Conservation (phyloP, 2,113 vertebrate genomes). For the Ptilonorhynchus violaceus region DNA sequence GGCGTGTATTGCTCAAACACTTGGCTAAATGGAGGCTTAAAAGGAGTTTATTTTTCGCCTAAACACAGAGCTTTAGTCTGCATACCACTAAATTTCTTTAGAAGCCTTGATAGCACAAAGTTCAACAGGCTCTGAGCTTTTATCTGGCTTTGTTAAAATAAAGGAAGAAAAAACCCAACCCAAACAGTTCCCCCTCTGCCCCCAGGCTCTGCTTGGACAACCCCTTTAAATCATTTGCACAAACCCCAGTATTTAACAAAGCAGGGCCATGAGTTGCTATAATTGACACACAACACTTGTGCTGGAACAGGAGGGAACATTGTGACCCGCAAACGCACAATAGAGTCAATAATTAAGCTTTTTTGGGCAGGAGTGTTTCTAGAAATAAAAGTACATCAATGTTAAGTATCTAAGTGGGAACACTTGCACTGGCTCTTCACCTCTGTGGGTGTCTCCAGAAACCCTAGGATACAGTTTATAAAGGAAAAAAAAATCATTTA, state of each 20-base stretch:
- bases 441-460: background rate
- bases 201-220: background rate
- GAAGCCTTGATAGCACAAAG: background rate
- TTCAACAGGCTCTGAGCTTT: background rate
- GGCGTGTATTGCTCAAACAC: background rate
- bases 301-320: background rate
- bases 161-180: accelerated
- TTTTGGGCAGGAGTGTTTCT: background rate
- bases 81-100: background rate
- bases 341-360: background rate
- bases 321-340: background rate
- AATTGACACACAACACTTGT: background rate
- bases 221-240: background rate
- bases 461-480: background rate
- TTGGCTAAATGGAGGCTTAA: background rate
- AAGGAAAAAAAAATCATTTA: background rate
- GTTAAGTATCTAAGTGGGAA: background rate
- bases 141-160: background rate
- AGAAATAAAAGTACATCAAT: background rate
- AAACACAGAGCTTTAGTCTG: background rate
- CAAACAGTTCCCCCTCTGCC: background rate
- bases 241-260: background rate
- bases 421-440: background rate
- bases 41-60: background rate
- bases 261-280: background rate